Percentiles rank a stretch among this genome's conserved stretches.
phyloP scores from a whole-genome alignment of 2,888 invertebrate species.

The Drosophila suboccidentalis region DNA sequence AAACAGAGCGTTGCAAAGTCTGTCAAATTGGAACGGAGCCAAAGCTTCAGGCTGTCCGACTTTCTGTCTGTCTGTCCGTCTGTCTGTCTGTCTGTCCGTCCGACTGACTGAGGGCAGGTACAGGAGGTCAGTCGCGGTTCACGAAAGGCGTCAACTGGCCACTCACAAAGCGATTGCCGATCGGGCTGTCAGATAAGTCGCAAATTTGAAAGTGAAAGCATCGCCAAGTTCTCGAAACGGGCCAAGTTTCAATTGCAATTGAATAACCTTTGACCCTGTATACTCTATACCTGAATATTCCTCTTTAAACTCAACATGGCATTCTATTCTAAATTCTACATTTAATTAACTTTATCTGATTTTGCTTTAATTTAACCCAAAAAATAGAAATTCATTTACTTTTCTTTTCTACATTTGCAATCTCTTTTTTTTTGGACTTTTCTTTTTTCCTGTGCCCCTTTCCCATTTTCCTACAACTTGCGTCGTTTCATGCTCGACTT shows the following conservation, averaged over 20 bases:
- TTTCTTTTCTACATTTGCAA: not conserved
- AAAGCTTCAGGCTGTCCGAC: not conserved
- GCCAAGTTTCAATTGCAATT: not conserved
- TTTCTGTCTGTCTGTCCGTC: not conserved
- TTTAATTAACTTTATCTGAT: not conserved
- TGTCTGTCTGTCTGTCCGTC: not conserved
- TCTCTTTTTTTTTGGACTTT: not conserved
- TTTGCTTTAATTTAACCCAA: not conserved
- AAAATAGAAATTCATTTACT: not conserved
- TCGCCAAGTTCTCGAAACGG: constrained; percentile 33
- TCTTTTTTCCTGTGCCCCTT: constrained; percentile 4
- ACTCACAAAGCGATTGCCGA: constrained; percentile 70
- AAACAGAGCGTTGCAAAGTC: constrained; percentile 46
- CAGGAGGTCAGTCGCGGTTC: constrained; percentile 50
- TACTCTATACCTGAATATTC: not conserved
- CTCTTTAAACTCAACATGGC: not conserved
- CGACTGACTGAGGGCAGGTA: not conserved
- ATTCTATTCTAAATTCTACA: not conserved
- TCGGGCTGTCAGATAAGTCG: constrained; percentile 53
- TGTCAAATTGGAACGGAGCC: constrained; percentile 33
- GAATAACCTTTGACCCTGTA: constrained; percentile 12
- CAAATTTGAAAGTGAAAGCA: constrained; percentile 45
- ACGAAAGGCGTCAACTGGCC: constrained; percentile 71
- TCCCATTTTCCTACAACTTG: not conserved
- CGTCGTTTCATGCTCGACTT: constrained; percentile 8